Evolutionary conservation across 1,140 invertebrate genomes (phyloP), one percentile per base, ranked within the genome.

Genomic region (Caenorhabditis inopinata): DNA sequence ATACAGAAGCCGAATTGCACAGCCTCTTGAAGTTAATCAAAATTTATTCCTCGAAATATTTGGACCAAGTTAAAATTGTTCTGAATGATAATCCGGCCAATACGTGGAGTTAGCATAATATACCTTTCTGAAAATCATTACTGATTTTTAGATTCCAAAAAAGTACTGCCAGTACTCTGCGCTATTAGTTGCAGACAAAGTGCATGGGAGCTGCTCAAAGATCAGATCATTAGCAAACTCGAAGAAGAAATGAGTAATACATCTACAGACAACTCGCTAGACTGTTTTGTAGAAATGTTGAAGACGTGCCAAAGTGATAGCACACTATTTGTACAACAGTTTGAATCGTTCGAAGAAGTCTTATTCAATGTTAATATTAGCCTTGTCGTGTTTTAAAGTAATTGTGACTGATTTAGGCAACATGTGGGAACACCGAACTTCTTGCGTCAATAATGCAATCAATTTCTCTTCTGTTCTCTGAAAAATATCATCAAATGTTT

Each of bases 61-160:
- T 68, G n/a, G 58, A 68, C 12, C 58, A 68, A 42, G n/a, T 68
- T 68, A n/a, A 68, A n/a, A 68, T 68, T 42, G n/a, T 68, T 68
- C 32, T 68, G 0, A 21, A n/a, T 21, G 58, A 68, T 18, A 68
- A 68, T 21, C 5, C 12, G n/a, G 38, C n/a, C 1, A 38, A 16
- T 21, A 38, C 58, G 23, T 68, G 58, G 58, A 68, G 58, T 68
- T 11, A 38, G 32, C 1, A 38, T 32, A 1, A 6, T 18, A 25
- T 14, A 68, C 21, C 11, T 5, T 16, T 38, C 3, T 21, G 38
- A 68, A 4, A 32, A 14, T 14, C 32, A 16, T 21, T 16, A 16
- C 12, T 68, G n/a, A 18, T 68, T 68, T 38, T 21, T 12, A 68
- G 58, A 68, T 42, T 35, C 58, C 1, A 25, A 38, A n/a, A 68